phyloP scores from a whole-genome alignment of 2,113 vertebrate species.

The Hucho hucho region DNA sequence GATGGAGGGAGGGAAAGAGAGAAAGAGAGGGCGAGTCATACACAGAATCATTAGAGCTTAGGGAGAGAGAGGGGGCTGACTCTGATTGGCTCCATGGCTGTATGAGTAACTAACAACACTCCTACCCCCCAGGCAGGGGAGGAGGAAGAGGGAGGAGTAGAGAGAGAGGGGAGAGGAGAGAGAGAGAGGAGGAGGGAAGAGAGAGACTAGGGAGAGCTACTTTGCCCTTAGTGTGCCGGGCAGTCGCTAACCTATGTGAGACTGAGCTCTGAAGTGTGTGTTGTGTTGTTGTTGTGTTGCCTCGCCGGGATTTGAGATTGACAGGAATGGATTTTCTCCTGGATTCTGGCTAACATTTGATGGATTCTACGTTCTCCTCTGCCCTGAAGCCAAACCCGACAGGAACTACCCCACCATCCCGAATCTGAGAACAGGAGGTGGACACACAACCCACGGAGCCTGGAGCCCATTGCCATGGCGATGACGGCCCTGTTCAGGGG shows the following conservation, averaged over 20 bases:
- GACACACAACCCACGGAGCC: constrained; percentile 6
- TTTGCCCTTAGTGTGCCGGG: not conserved
- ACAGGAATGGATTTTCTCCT: constrained; percentile 55
- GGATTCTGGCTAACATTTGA: constrained; percentile 52
- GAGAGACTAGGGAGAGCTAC: not conserved
- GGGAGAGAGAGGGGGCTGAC: constrained; percentile 34
- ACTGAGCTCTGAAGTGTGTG: not conserved
- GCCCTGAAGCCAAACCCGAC: not conserved
- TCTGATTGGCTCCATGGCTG: constrained; percentile 31
- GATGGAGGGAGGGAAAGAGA: not conserved
- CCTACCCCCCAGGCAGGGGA: constrained; percentile 6
- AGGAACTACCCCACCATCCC: not conserved
- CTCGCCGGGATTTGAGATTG: constrained; percentile 4
- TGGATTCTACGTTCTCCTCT: constrained; percentile 13
- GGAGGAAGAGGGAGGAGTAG: constrained; percentile 7
- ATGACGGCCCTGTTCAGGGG: constrained; percentile 66
- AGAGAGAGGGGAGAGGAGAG: constrained; percentile 13
- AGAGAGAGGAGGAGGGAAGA: not conserved
- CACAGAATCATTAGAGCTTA: constrained; percentile 56
- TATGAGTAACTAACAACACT: constrained; percentile 25
- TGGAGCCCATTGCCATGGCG: constrained; percentile 47
- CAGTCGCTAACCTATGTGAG: not conserved
- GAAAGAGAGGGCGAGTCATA: not conserved
- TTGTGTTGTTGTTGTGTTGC: not conserved
- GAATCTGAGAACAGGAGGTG: not conserved